Evolutionary conservation across 35 echinoderm and acorn worm genomes (phyloP), one percentile per base, ranked within the genome.

Genomic region (Ptychodera flava): DNA sequence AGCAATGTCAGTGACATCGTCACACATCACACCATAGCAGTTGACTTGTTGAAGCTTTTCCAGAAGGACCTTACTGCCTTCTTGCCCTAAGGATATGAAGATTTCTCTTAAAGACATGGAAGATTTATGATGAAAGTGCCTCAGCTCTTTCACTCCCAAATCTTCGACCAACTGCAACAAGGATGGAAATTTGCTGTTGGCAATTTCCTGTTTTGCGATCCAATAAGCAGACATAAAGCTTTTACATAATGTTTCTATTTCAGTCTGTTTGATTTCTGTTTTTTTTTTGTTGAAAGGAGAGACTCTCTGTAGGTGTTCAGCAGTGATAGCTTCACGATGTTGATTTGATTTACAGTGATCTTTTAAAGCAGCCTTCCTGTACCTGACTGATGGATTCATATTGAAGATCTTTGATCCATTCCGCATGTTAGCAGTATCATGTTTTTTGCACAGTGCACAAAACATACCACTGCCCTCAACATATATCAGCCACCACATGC

Each of bases 401-500:
- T 31, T 34, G n/a, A 81, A 81, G 2, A 34, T 81, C 35, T 81
- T 34, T 1, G 31, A 34, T 34, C 35, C 35, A 28, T 81, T 81
- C n/a, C 35, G 80, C n/a, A 34, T 2, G 35, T 81, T 81, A 34
- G 12, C 12, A 1, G 2, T 34, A 81, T 81, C 31, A 32, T 81
- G 80, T 15, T 32, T 81, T 32, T 32, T 81, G n/a, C 80, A 81
- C 35, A 81, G 33, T 12, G 35, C 14, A 81, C 80, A 81, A 81
- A 31, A 81, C 80, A 81, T 81, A 1, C 80, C 80, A 81, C 14
- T 28, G 28, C 80, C 80, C 35, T 81, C 80, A 31, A 81, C 80
- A 81, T 81, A 81, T 34, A 81, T 32, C 28, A 81, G 28, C 80
- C 80, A 81, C 80, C 80, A 81, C 12, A 12, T 31, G 15, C 31